phyloP scores from a whole-genome alignment of 2,113 vertebrate species.

The Lophotis ruficrista region DNA sequence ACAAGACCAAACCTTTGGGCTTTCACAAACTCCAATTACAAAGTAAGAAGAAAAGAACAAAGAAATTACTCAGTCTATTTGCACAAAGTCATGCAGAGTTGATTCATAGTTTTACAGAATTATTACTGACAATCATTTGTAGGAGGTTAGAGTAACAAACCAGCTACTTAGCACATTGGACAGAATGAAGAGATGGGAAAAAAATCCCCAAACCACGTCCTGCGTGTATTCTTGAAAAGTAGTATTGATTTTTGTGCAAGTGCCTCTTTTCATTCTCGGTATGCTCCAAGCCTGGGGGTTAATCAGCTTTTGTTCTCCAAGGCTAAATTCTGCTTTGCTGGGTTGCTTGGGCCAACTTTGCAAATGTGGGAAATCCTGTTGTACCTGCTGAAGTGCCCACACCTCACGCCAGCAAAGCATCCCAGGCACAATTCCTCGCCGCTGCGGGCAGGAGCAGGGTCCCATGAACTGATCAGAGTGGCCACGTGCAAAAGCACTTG shows the following conservation, averaged over 20 bases:
- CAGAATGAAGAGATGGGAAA: neutral
- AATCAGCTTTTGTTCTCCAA: neutral
- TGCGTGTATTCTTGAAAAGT: neutral
- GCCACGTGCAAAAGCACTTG: neutral
- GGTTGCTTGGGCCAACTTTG: neutral
- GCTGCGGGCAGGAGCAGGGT: neutral
- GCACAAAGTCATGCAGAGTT: constrained; percentile 76
- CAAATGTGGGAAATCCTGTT: neutral
- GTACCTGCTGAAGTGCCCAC: neutral
- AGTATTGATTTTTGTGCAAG: neutral
- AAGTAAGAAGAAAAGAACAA: constrained; percentile 79
- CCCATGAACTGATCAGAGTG: fast-evolving
- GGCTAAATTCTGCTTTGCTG: neutral
- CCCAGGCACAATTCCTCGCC: neutral
- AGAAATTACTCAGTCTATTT: constrained; percentile 83
- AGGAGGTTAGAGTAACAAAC: constrained; percentile 51
- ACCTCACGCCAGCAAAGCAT: neutral
- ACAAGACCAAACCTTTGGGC: constrained; percentile 80
- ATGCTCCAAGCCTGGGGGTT: neutral
- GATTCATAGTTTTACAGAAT: constrained; percentile 79
- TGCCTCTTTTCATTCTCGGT: neutral
- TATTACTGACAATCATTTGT: constrained; percentile 72
- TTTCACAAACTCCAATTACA: constrained; percentile 80
- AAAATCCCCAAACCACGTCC: neutral
- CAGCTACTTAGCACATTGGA: constrained; percentile 18